Percentiles rank a stretch among this genome's conserved stretches.
phyloP scores from a whole-genome alignment of 2,797 vertebrate genomes.

The Momotus momota region DNA sequence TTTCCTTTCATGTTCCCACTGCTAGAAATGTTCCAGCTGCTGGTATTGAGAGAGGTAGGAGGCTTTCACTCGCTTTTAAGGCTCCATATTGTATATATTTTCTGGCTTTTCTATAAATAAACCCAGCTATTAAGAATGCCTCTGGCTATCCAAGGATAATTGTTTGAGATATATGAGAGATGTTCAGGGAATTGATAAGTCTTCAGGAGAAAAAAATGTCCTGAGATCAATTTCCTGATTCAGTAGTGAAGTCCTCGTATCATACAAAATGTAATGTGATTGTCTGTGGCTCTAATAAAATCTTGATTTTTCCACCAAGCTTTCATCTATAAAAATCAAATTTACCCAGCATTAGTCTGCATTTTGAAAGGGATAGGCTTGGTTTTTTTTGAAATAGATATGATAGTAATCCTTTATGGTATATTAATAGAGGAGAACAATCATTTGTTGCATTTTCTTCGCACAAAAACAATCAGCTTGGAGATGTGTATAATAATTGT shows the following conservation, averaged over 20 bases:
- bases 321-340: conserved; percentile 68
- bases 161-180: conserved; percentile 6
- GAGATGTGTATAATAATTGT: conserved; percentile 32
- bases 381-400: conserved; percentile 15
- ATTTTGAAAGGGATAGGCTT: conserved; percentile 33
- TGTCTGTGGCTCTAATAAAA: conserved; percentile 61
- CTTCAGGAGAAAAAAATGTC: background rate
- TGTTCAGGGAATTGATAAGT: background rate
- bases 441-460: conserved; percentile 54
- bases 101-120: conserved; percentile 15
- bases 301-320: conserved; percentile 14
- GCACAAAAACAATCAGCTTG: conserved; percentile 27
- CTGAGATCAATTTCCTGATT: conserved; percentile 47
- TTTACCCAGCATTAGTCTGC: conserved; percentile 50
- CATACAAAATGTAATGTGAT: conserved; percentile 57
- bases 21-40: background rate
- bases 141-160: background rate
- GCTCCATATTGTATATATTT: background rate
- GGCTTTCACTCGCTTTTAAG: background rate
- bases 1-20: background rate
- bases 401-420: conserved; percentile 27
- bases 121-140: background rate
- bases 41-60: background rate
- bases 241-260: conserved; percentile 16
- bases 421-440: conserved; percentile 25